Evolutionary conservation across 2,888 invertebrate genomes (phyloP), one percentile per base, ranked within the genome.

Genomic region (Linyphia triangularis): DNA sequence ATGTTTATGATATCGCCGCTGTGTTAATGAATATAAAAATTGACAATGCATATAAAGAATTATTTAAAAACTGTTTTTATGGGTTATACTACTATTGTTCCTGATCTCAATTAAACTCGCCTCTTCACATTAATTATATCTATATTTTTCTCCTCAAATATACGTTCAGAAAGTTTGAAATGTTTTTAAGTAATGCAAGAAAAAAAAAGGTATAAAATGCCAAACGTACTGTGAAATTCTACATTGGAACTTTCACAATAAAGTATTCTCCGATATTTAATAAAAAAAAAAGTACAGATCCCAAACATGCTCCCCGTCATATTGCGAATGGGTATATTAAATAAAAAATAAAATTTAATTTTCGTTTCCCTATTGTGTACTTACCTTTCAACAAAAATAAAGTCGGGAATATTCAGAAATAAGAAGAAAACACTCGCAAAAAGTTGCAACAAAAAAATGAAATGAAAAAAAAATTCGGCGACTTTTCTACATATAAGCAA

Each of bases 301-400:
- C n/a, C n/a, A n/a, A n/a, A n/a, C n/a, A n/a, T n/a, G n/a, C n/a
- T n/a, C n/a, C n/a, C n/a, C n/a, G n/a, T n/a, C n/a, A n/a, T n/a
- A n/a, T n/a, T n/a, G n/a, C n/a, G n/a, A n/a, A n/a, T n/a, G n/a
- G n/a, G n/a, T n/a, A 59, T 28, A 28, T 28, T 28, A 28, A 65
- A 65, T 13, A 65, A 65, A n/a, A 61, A 37, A 22, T 40, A 77
- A 77, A 77, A 77, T 77, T 77, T 77, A 77, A 77, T 77, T 77
- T 63, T 37, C 67, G 61, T 37, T 77, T n/a, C 51, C 28, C 63
- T 26, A 63, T 63, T 77, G 77, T 77, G 59, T 63, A 37, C 59
- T 40, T 40, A 63, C 75, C 63, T 77, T 77, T 77, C n/a, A 63
- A 57, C 13, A 57, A 59, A 51, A 57, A 72, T 40, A 22, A 59